These are phyloP conservation scores for Epinotia bilunana DNA, from an alignment of 2,888 invertebrate species.

Conservation along the genomic window DNA sequence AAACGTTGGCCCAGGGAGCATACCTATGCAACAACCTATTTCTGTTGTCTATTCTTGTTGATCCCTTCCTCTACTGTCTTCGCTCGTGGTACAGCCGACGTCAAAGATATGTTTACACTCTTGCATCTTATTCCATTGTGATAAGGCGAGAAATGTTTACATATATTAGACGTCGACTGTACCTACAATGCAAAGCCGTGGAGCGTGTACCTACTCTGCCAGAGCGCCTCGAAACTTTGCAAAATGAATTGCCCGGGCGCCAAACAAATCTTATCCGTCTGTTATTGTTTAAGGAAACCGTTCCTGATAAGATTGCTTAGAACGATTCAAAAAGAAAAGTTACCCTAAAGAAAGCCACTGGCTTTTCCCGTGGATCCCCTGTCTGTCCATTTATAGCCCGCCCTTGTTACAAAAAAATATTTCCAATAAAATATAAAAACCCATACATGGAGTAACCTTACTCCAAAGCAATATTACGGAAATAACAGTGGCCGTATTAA, in stretches of 20 bases:
- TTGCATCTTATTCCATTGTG: too few species aligned
- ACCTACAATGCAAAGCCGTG: conserved; percentile 2
- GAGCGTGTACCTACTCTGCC: conserved; percentile 9
- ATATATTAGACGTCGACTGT: too few species aligned
- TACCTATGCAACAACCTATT: not conserved
- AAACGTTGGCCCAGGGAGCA: not conserved
- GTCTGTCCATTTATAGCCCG: conserved; percentile 22
- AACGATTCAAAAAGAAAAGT: conserved; percentile 44
- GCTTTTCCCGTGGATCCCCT: conserved; percentile 18
- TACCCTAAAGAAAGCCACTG: conserved; percentile 34
- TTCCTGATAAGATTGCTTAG: conserved; percentile 41
- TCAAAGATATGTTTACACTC: too few species aligned
- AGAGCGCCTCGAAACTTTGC: conserved; percentile 28
- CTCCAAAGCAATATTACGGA: too few species aligned
- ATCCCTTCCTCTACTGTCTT: conserved; percentile 2
- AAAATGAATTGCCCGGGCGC: conserved; percentile 41
- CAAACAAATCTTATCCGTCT: conserved; percentile 42
- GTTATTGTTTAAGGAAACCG: conserved; percentile 40
- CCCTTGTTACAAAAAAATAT: not conserved
- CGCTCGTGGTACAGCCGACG: not conserved
- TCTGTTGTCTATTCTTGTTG: not conserved
- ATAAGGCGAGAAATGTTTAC: too few species aligned
- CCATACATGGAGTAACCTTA: not conserved
- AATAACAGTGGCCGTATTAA: not conserved
- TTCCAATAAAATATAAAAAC: conserved; percentile 7